A percentile compares a stretch with the other conserved stretches of the same genome.
These are phyloP conservation scores for Stenoptilia bipunctidactyla DNA, from an alignment of 2,888 invertebrate species.

Conservation along the genomic window DNA sequence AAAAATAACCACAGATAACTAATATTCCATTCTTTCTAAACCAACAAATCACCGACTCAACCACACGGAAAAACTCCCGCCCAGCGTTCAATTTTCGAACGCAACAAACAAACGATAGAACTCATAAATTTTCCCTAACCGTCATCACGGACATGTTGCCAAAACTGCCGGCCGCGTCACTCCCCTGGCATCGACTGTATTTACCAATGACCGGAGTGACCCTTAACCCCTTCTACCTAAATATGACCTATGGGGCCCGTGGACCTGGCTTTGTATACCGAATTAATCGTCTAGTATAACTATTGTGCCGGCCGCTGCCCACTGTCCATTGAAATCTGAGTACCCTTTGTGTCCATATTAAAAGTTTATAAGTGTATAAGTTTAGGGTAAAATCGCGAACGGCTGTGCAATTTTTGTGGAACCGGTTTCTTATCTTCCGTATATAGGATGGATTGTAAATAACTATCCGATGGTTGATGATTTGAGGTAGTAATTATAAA, in stretches of 20 bases:
- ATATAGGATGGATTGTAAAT: constrained; percentile 8
- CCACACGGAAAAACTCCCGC: constrained; percentile 13
- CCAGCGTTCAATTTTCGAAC: constrained; percentile 22
- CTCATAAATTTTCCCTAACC: constrained; percentile 47
- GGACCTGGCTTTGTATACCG: constrained; percentile 56
- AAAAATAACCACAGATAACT: no score
- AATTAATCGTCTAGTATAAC: constrained; percentile 64
- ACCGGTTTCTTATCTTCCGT: constrained; percentile 28
- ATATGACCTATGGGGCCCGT: constrained; percentile 62
- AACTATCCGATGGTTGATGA: no score
- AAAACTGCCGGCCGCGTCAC: constrained; percentile 51
- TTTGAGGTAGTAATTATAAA: no score
- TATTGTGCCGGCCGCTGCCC: constrained; percentile 41
- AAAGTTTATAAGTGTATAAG: constrained; percentile 54
- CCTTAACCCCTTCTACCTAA: constrained; percentile 65
- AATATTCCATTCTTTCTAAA: no score
- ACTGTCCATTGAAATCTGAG: constrained; percentile 55
- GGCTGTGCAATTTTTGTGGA: constrained; percentile 4
- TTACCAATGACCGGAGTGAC: constrained; percentile 59
- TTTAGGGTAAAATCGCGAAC: constrained; percentile 26
- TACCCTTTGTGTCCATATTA: constrained; percentile 59
- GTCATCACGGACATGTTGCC: constrained; percentile 57
- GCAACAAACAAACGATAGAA: no score
- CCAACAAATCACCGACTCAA: constrained; percentile 6
- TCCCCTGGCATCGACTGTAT: constrained; percentile 49